These are phyloP conservation scores for Tetragnatha versicolor DNA, from an alignment of 1,140 invertebrate species.

Conservation along the genomic window DNA sequence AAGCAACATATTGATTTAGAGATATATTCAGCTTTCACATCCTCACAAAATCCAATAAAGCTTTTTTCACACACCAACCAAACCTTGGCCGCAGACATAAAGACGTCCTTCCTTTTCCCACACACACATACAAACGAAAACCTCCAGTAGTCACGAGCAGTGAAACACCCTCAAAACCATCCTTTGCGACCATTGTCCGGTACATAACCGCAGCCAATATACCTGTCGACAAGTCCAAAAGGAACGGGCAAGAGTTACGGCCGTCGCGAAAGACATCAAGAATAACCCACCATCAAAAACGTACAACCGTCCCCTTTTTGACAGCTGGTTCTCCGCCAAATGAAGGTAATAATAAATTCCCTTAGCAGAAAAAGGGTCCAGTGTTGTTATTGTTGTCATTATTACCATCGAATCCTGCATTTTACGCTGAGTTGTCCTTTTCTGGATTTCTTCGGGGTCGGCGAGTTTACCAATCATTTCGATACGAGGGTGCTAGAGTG, in stretches of 20 bases:
- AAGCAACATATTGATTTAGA: too few species aligned
- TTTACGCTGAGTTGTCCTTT: constrained; percentile 47
- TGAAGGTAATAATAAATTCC: constrained; percentile 46
- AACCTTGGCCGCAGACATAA: too few species aligned
- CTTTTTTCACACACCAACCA: too few species aligned
- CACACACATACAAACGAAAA: too few species aligned
- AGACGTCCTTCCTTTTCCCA: too few species aligned
- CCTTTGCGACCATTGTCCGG: constrained; percentile 6
- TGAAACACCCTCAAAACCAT: too few species aligned
- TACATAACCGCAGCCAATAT: constrained; percentile 43
- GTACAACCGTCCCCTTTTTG: background rate
- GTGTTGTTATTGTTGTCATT: constrained; percentile 6
- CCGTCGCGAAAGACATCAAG: background rate
- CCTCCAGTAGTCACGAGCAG: too few species aligned
- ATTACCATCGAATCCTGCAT: constrained; percentile 15
- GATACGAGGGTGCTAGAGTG: constrained; percentile 18
- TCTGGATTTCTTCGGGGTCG: background rate
- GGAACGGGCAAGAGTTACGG: constrained; percentile 22
- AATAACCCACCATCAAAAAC: constrained; percentile 3
- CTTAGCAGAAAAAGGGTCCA: too few species aligned
- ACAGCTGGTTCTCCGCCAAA: constrained; percentile 40
- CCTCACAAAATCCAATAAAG: too few species aligned
- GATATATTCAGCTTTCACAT: too few species aligned
- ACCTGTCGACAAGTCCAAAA: constrained; percentile 35
- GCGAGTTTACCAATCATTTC: constrained; percentile 49